A percentile compares a stretch with the other conserved stretches of the same genome.
Evolutionary conservation across 2,113 vertebrate genomes (phyloP).

Genomic region (Engraulis encrasicolus): DNA sequence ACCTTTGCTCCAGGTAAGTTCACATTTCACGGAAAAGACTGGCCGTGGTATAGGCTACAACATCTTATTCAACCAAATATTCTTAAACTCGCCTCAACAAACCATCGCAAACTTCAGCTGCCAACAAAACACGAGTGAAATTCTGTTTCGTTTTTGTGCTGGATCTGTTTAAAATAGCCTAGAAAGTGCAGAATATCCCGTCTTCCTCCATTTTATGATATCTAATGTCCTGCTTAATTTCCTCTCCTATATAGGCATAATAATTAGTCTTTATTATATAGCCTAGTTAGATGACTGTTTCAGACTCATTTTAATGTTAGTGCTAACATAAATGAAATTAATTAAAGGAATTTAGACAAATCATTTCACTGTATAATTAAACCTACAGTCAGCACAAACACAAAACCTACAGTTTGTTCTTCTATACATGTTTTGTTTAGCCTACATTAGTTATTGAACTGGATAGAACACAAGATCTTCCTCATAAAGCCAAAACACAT

Average conservation of each 20-base stretch:
- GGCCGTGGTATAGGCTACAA: background rate
- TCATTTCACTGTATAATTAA: background rate
- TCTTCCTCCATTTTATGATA: background rate
- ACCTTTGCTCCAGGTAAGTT: slow-evolving; percentile 77
- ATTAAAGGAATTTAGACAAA: background rate
- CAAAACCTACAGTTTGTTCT: too few species aligned
- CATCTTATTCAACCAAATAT: background rate
- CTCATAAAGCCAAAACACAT: background rate
- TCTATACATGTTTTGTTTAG: background rate
- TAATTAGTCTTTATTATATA: too few species aligned
- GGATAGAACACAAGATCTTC: background rate
- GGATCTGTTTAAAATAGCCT: background rate
- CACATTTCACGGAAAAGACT: background rate
- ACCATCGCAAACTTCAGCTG: background rate
- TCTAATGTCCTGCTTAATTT: background rate
- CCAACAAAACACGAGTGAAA: background rate
- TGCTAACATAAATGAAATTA: background rate
- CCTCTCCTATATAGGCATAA: too few species aligned
- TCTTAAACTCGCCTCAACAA: background rate
- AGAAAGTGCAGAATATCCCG: background rate
- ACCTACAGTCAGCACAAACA: too few species aligned
- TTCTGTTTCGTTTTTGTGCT: slow-evolving; percentile 5
- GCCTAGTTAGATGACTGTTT: background rate
- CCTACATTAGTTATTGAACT: background rate
- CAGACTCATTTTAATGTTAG: background rate